A percentile compares a stretch with the other conserved stretches of the same genome.
phyloP scores from a whole-genome alignment of 2,113 vertebrate species.

The Erythrolamprus reginae region DNA sequence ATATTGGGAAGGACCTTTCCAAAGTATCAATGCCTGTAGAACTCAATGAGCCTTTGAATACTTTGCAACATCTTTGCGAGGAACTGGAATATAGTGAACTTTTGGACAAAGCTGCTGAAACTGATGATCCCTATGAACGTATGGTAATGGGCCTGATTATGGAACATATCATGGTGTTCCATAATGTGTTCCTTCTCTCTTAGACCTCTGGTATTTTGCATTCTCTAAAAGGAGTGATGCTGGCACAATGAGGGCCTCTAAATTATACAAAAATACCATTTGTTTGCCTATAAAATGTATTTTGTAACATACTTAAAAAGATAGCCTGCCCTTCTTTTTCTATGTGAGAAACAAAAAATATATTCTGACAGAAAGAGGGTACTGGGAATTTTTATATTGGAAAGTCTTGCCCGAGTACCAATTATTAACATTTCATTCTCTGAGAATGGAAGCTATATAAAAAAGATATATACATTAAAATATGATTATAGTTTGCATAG shows the following conservation, averaged over 20 bases:
- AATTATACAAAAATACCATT: neutral
- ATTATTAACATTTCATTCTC: neutral
- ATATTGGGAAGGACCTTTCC: constrained; percentile 97
- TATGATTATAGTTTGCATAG: neutral
- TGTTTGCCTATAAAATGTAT: neutral
- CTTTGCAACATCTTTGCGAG: constrained; percentile 96
- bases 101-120: constrained; percentile 93
- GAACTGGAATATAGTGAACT: constrained; percentile 98
- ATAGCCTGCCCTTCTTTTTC: neutral
- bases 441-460: neutral
- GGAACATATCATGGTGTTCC: neutral
- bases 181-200: neutral
- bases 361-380: neutral
- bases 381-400: neutral
- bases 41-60: constrained; percentile 96
- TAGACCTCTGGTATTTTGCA: neutral
- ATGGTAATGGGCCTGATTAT: constrained; percentile 77
- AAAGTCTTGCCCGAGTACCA: neutral
- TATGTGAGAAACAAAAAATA: neutral
- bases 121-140: constrained; percentile 88
- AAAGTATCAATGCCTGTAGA: constrained; percentile 99
- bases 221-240: neutral
- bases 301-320: neutral
- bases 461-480: neutral
- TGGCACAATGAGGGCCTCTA: neutral